Percentiles rank a stretch among this genome's conserved stretches.
These are phyloP conservation scores for Phocoena sinus DNA, from an alignment of 2,113 vertebrate genomes.

Conservation along the genomic window DNA sequence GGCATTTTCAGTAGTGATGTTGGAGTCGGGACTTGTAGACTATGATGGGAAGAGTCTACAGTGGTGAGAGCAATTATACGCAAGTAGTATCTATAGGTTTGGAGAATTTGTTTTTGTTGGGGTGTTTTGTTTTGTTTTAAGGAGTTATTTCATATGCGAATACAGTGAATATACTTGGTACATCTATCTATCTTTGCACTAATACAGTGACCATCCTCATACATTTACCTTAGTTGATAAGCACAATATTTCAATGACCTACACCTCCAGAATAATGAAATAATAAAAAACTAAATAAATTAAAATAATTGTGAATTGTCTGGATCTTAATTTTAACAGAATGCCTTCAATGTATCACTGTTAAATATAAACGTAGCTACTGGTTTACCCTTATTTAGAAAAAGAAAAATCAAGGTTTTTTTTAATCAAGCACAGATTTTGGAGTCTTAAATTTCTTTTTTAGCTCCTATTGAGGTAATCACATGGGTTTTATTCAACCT, in stretches of 20 bases:
- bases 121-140: not conserved
- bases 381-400: not conserved
- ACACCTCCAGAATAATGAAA: not conserved
- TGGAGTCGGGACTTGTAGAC: not conserved
- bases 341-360: not conserved
- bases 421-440: not conserved
- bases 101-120: not conserved
- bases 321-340: not conserved
- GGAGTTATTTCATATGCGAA: not conserved
- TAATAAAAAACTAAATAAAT: not conserved
- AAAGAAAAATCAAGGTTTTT: not conserved
- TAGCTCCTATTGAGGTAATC: not conserved
- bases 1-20: not conserved
- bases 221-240: not conserved
- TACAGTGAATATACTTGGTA: not conserved
- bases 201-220: not conserved
- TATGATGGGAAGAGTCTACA: not conserved
- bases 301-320: not conserved
- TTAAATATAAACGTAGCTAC: not conserved
- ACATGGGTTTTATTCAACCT: not conserved
- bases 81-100: not conserved
- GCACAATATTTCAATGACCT: not conserved
- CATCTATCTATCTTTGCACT: not conserved
- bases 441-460: not conserved
- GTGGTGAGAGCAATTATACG: not conserved